Conservation (phyloP, 2,888 invertebrate genomes). For the Aspidapion aeneum region DNA sequence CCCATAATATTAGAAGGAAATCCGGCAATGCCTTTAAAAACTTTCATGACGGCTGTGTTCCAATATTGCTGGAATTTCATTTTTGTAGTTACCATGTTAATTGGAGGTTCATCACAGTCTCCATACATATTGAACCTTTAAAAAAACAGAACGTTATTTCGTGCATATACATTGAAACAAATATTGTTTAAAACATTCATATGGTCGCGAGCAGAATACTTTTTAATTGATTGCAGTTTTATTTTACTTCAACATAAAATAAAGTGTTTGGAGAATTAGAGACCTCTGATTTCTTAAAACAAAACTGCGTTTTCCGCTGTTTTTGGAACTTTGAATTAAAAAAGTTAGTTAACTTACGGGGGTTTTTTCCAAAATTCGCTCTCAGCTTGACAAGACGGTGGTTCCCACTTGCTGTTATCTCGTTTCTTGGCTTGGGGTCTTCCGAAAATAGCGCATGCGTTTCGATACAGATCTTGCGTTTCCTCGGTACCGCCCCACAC, state of each 20-base stretch:
- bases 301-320: too few relatives aligned
- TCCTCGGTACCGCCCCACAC: conserved; percentile 47
- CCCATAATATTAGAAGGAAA: conserved; percentile 32
- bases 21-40: conserved; percentile 33
- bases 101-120: conserved; percentile 31
- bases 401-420: conserved; percentile 27
- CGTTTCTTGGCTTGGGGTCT: conserved; percentile 18
- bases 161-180: not conserved
- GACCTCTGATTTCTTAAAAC: too few relatives aligned
- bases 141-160: conserved; percentile 21
- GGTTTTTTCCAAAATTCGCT: conserved; percentile 29
- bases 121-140: conserved; percentile 25
- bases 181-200: too few relatives aligned
- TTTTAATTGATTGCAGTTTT: too few relatives aligned
- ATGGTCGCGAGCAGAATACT: too few relatives aligned
- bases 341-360: conserved; percentile 1
- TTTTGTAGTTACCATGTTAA: conserved; percentile 27
- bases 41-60: conserved; percentile 30
- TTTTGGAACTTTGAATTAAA: too few relatives aligned
- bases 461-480: conserved; percentile 44
- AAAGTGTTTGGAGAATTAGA: too few relatives aligned
- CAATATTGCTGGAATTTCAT: conserved; percentile 32
- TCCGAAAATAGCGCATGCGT: conserved; percentile 30
- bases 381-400: conserved; percentile 36
- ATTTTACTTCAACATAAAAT: too few relatives aligned